Evolutionary conservation across 2,888 invertebrate species (phyloP).

Genomic region (Xanthostigma xanthostigma): DNA sequence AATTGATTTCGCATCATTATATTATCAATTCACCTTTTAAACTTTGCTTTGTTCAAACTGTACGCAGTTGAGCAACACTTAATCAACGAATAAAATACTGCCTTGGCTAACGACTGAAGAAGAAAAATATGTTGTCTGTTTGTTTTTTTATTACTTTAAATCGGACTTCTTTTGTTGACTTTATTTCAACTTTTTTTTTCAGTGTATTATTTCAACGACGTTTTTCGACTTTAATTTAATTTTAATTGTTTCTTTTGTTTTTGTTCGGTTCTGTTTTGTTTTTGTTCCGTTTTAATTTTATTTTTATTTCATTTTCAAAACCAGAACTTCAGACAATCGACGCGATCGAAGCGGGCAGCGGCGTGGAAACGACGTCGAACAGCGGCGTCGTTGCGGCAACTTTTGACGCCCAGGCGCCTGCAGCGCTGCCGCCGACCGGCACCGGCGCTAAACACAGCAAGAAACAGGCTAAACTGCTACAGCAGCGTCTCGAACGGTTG

Average conservation of each 20-base stretch:
- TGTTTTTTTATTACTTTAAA: too few relatives aligned
- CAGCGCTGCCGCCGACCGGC: constrained; percentile 34
- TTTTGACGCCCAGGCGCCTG: constrained; percentile 18
- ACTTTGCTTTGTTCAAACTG: too few relatives aligned
- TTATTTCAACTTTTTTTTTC: constrained; percentile 7
- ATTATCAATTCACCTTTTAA: too few relatives aligned
- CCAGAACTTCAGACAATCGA: constrained; percentile 44
- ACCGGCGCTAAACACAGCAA: constrained; percentile 37
- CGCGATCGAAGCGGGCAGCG: constrained; percentile 30
- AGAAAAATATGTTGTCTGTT: too few relatives aligned
- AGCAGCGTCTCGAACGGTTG: constrained; percentile 57
- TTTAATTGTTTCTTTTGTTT: constrained; percentile 11
- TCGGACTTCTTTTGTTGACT: constrained; percentile 5
- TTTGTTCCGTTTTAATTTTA: constrained; percentile 15
- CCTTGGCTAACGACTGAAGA: too few relatives aligned
- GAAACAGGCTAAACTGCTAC: constrained; percentile 52
- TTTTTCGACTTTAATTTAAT: constrained; percentile 2
- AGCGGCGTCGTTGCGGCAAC: constrained; percentile 32
- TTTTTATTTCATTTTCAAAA: constrained; percentile 16
- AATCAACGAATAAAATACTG: too few relatives aligned
- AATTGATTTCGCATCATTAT: too few relatives aligned
- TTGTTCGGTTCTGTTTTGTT: constrained; percentile 20
- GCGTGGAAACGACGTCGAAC: constrained; percentile 32
- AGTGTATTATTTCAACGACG: background rate
- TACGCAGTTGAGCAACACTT: too few relatives aligned